Conservation (phyloP, 2,888 invertebrate genomes). For the Pegoplata infirma region DNA sequence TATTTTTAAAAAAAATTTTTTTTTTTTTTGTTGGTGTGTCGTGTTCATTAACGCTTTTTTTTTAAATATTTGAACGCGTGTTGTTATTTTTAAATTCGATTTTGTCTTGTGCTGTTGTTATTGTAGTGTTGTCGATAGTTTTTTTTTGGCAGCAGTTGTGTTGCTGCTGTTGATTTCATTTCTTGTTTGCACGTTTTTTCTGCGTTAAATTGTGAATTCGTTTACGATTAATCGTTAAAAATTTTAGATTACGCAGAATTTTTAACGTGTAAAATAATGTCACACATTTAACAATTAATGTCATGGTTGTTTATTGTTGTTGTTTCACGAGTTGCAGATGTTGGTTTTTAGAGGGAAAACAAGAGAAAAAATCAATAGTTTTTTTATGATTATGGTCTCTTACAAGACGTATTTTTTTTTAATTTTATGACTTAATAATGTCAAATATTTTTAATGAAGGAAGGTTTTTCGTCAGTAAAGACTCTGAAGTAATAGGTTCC, state of each 20-base stretch:
- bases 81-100: conserved; percentile 47
- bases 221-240: conserved; percentile 63
- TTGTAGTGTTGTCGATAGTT: no score
- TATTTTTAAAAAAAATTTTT: no score
- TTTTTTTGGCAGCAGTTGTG: no score
- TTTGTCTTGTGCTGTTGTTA: conserved; percentile 29
- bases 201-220: conserved; percentile 62
- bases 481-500: no score
- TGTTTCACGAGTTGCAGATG: background rate
- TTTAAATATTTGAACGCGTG: conserved; percentile 70
- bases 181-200: conserved; percentile 51
- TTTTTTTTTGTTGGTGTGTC: conserved; percentile 36
- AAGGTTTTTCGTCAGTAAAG: no score
- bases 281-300: conserved; percentile 63
- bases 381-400: conserved; percentile 22
- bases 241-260: conserved; percentile 65
- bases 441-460: no score
- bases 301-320: conserved; percentile 46
- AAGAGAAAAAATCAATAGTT: conserved; percentile 21
- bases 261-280: conserved; percentile 63
- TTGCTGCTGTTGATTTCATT: conserved; percentile 45
- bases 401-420: no score
- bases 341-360: background rate
- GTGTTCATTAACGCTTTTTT: conserved; percentile 76
- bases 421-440: no score